phyloP scores from a whole-genome alignment of 2,113 vertebrate species.

The Dasyurus viverrinus region DNA sequence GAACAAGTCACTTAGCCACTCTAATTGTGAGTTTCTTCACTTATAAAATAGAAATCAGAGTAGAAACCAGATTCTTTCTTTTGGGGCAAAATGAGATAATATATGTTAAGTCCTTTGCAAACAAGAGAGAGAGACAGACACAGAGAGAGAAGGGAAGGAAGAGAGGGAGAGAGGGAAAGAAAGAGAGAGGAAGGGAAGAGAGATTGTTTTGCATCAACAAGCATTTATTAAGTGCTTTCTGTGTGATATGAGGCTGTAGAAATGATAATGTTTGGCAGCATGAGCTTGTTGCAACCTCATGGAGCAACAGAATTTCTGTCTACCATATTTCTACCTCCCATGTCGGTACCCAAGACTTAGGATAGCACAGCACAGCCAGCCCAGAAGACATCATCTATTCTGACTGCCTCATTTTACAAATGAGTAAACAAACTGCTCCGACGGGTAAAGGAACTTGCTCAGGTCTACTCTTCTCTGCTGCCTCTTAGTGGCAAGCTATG shows the following conservation, averaged over 20 bases:
- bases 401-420: neutral
- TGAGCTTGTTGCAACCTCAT: neutral
- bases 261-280: neutral
- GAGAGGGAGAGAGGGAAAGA: too few species aligned
- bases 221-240: neutral
- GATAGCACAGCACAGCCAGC: neutral
- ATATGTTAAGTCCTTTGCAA: neutral
- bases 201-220: neutral
- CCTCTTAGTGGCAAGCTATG: neutral
- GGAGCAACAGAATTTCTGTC: neutral
- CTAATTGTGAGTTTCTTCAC: neutral
- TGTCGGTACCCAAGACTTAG: neutral
- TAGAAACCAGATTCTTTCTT: neutral
- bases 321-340: neutral
- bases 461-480: neutral
- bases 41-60: neutral
- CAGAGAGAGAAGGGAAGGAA: too few species aligned
- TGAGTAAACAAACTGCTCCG: neutral
- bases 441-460: neutral
- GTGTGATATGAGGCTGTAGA: neutral
- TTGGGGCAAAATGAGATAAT: neutral
- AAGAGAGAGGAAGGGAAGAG: fast-evolving
- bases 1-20: neutral
- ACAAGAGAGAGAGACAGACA: neutral
- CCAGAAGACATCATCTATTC: neutral